Evolutionary conservation across 2,113 vertebrate genomes (phyloP).

Genomic region (Gambusia affinis): DNA sequence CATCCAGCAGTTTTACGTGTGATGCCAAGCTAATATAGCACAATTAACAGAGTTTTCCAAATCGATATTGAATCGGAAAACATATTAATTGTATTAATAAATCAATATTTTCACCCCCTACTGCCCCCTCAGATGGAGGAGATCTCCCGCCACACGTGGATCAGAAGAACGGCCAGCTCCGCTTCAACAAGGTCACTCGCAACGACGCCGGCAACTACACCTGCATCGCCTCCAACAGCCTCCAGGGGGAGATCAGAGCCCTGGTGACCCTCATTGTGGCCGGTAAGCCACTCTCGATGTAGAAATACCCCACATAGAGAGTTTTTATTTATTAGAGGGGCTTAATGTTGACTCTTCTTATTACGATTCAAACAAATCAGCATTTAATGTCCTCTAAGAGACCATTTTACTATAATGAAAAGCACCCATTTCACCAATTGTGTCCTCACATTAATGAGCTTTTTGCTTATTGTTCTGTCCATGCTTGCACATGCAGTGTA

Average conservation of each 20-base stretch:
- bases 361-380: constrained; percentile 21
- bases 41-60: no score
- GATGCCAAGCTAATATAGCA: no score
- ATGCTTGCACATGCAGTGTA: constrained; percentile 79
- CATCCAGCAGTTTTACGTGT: no score
- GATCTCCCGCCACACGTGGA: constrained; percentile 84
- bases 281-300: constrained; percentile 76
- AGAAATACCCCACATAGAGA: not conserved
- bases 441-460: constrained; percentile 21
- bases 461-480: not conserved
- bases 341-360: constrained; percentile 6
- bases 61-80: no score
- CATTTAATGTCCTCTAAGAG: constrained; percentile 43
- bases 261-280: constrained; percentile 89
- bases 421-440: not conserved
- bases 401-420: constrained; percentile 17
- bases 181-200: constrained; percentile 89
- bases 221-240: constrained; percentile 90
- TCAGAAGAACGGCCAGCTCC: constrained; percentile 85
- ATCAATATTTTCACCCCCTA: no score
- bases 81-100: no score
- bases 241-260: constrained; percentile 92
- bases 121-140: constrained; percentile 84
- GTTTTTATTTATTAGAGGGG: no score
- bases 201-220: constrained; percentile 92